Base-by-base conservation (phyloP, 2,888 invertebrate genomes). In the Onthophagus sagittarius region DNA sequence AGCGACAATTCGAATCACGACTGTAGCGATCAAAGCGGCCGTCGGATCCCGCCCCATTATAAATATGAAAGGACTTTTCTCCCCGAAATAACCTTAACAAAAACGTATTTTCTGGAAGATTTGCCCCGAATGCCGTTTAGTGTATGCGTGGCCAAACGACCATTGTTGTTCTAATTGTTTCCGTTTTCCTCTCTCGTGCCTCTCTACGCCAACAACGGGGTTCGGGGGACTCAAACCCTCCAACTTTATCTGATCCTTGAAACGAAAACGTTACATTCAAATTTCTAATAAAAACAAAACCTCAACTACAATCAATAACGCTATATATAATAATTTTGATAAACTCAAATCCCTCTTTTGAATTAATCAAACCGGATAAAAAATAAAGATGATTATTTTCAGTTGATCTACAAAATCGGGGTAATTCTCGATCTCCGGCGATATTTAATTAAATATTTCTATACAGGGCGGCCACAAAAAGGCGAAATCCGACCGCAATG, bases 111-210 rank as follows among this genome's bases (percentile, higher is more conserved):
- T 86, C 85, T 85, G 84, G 84, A 85, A 85, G 85, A 85, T 85
- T 85, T 85, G 82, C 80, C 82, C 80, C 82, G 84, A 85, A 85
- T 85, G 78, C 83, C 80, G 80, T 81, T 81, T 81, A 81, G 80
- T 82, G 83, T 82, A 82, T 82, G 83, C 82, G 81, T 77, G 83
- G 83, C 84, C 85, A 85, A 85, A 85, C 85, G 85, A 83, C 85
- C 85, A 85, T 85, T 86, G 85, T 85, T 84, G 83, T 84, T 86
- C 85, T 86, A 86, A 86, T 86, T 86, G 85, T 85, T 86, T 86
- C 86, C 86, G 86, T 85, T 85, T 84, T 85, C 84, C 83, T 83
- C 23, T 23, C 83, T 82, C 81, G 81, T 81, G 80, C 82, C 80
- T 81, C 80, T 80, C 79, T 79, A 78, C 23, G 23, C 78, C 81